These are phyloP conservation scores for Bursaphelenchus okinawaensis DNA, from an alignment of 2,888 invertebrate genomes.

Conservation along the genomic window DNA sequence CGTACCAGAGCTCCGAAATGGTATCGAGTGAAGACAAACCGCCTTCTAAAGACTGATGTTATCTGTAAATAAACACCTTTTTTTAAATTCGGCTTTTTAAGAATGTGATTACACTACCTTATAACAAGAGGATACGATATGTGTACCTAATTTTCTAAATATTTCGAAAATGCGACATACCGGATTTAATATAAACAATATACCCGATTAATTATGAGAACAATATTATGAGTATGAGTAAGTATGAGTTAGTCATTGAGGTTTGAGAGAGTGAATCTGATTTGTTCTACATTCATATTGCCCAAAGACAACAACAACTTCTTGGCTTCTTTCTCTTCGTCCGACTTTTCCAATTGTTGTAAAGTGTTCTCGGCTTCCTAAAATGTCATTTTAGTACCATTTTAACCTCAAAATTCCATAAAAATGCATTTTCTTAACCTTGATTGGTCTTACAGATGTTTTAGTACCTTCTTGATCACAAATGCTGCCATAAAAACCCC, in stretches of 20 bases:
- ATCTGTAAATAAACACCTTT: no score
- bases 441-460: no score
- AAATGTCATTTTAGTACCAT: neutral
- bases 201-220: neutral
- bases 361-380: slow-evolving; percentile 5
- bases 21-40: no score
- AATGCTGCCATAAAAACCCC: no score
- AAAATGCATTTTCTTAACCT: neutral
- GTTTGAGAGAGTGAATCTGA: neutral
- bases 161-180: neutral
- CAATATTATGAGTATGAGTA: no score
- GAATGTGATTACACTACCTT: no score
- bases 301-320: neutral
- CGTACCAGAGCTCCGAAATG: no score
- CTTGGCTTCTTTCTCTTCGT: neutral
- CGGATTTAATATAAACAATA: neutral
- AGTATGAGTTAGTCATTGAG: neutral
- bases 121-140: no score
- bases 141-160: no score
- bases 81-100: no score
- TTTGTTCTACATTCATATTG: slow-evolving; percentile 8
- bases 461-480: no score
- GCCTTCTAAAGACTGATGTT: no score
- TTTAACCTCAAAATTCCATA: neutral
- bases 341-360: neutral